phyloP scores from a whole-genome alignment of 2,113 vertebrate genomes.

The Meleagris gallopavo region DNA sequence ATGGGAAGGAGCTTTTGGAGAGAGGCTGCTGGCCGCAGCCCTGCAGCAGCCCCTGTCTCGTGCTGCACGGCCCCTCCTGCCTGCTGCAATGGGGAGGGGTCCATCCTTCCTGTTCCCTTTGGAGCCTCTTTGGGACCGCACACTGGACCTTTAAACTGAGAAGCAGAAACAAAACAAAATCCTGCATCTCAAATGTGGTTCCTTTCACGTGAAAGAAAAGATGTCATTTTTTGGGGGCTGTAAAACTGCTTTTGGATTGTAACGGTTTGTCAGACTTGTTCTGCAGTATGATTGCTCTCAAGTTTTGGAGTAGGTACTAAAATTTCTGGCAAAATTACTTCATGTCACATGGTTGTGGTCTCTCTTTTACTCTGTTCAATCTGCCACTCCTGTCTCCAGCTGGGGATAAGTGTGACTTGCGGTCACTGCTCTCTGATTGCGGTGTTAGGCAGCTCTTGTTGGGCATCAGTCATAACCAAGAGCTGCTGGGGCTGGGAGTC shows the following conservation, averaged over 20 bases:
- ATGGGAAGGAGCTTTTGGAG: neutral
- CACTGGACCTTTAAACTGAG: accelerated
- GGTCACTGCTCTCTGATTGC: neutral
- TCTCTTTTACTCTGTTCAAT: neutral
- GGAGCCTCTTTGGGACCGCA: neutral
- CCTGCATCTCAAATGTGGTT: neutral
- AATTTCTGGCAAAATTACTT: neutral
- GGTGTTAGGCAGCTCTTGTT: neutral
- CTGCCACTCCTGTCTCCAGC: neutral
- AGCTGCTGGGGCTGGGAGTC: neutral
- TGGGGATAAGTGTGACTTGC: neutral
- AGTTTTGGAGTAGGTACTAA: neutral
- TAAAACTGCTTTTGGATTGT: neutral
- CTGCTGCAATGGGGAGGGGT: neutral
- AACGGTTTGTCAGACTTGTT: neutral
- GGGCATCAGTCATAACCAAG: accelerated
- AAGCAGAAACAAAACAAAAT: neutral
- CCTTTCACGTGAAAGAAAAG: neutral
- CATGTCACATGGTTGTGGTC: neutral
- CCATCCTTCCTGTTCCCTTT: neutral
- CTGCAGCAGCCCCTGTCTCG: neutral
- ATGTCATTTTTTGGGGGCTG: neutral
- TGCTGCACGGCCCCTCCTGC: neutral
- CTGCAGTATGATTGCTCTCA: neutral
- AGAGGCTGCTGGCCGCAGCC: accelerated